phyloP scores from a whole-genome alignment of 2,888 invertebrate species.

The Rhamnusium bicolor region DNA sequence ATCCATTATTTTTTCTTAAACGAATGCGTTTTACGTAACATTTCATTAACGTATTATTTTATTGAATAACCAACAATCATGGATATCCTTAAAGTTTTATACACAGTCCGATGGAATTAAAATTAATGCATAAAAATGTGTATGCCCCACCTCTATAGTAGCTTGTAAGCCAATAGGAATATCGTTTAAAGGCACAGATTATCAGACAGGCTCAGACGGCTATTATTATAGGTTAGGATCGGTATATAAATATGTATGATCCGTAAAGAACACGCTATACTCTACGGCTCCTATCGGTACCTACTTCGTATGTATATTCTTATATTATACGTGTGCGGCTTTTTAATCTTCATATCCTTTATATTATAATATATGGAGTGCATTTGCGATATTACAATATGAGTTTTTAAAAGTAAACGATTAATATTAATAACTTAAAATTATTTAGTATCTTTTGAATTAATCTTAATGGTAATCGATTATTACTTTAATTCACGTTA shows the following conservation, averaged over 20 bases:
- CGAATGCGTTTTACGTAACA: neutral
- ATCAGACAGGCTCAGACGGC: constrained; percentile 68
- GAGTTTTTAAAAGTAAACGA: constrained; percentile 24
- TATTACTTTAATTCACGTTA: neutral
- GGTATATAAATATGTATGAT: constrained; percentile 72
- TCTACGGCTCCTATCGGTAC: constrained; percentile 40
- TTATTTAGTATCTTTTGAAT: constrained; percentile 19
- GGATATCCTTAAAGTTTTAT: constrained; percentile 44
- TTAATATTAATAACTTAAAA: constrained; percentile 25
- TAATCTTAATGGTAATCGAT: constrained; percentile 16
- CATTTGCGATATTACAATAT: constrained; percentile 18
- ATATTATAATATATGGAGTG: constrained; percentile 15
- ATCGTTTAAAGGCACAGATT: constrained; percentile 66
- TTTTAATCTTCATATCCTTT: constrained; percentile 18
- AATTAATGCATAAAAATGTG: constrained; percentile 66
- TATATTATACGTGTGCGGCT: constrained; percentile 28
- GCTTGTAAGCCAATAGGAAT: constrained; percentile 64
- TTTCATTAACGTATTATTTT: constrained; percentile 37
- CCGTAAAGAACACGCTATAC: constrained; percentile 69
- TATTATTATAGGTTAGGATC: constrained; percentile 71
- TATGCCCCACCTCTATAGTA: constrained; percentile 61
- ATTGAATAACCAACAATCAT: constrained; percentile 41
- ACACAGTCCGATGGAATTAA: constrained; percentile 51
- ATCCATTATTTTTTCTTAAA: neutral
- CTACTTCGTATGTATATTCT: constrained; percentile 27